These are phyloP conservation scores for Chaetorhynchus papuensis DNA, from an alignment of 2,113 vertebrate species.

Conservation along the genomic window DNA sequence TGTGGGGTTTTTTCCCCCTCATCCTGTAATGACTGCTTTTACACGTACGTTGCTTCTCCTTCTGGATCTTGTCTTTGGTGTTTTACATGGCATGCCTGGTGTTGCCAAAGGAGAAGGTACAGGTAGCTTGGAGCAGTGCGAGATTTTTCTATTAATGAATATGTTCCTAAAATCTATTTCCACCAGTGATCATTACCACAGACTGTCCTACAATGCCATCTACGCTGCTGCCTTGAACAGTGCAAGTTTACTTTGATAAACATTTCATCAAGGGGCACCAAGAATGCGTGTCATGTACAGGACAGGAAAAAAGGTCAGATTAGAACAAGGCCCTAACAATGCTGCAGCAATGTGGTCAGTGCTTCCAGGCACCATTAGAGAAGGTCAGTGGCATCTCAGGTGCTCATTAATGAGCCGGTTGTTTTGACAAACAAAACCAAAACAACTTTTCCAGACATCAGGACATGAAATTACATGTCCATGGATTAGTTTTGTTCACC, in stretches of 20 bases:
- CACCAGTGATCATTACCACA: neutral
- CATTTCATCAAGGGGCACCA: neutral
- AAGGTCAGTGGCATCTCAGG: neutral
- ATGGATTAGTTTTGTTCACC: neutral
- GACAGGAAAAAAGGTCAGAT: neutral
- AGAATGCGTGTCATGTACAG: neutral
- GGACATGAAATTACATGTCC: neutral
- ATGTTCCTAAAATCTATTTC: neutral
- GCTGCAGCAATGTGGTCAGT: neutral
- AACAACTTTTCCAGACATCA: neutral
- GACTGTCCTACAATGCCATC: neutral
- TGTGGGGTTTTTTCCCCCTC: neutral
- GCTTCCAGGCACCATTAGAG: neutral
- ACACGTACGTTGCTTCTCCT: neutral
- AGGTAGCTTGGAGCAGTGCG: neutral
- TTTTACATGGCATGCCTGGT: fast-evolving
- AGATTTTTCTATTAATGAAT: neutral
- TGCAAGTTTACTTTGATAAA: neutral
- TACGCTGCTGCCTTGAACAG: neutral
- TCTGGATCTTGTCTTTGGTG: neutral
- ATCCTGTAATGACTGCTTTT: neutral
- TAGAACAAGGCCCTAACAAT: neutral
- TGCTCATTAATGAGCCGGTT: neutral
- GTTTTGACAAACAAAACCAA: neutral
- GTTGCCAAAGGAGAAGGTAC: neutral